Evolutionary conservation across 2,797 vertebrate species (phyloP).

Genomic region (Poecile montanus): DNA sequence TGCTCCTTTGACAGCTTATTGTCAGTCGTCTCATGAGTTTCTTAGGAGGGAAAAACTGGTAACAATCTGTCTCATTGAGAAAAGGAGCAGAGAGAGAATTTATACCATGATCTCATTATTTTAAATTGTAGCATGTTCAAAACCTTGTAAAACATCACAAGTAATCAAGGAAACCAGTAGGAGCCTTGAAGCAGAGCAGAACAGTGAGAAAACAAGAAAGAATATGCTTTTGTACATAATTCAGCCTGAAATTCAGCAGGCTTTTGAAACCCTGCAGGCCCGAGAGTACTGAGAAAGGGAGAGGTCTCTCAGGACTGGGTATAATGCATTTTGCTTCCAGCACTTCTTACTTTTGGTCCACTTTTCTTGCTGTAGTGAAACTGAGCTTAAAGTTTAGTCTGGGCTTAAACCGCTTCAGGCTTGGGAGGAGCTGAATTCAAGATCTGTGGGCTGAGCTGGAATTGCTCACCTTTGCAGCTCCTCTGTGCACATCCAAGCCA

Average conservation of each 20-base stretch:
- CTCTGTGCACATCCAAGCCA: background rate
- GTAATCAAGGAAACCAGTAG: slow-evolving; percentile 15
- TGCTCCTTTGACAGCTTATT: background rate
- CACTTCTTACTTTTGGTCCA: accelerated
- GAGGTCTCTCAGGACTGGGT: background rate
- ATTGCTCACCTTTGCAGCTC: background rate
- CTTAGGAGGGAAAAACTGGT: slow-evolving; percentile 13
- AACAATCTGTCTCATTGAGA: slow-evolving; percentile 33
- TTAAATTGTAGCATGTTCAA: slow-evolving; percentile 56
- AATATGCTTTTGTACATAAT: background rate
- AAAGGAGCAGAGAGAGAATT: slow-evolving; percentile 33
- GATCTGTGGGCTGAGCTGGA: accelerated
- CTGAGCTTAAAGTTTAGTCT: background rate
- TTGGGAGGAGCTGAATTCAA: background rate
- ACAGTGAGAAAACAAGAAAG: background rate
- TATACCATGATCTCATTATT: slow-evolving; percentile 21
- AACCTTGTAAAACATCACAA: slow-evolving; percentile 46
- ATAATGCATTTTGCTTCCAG: background rate
- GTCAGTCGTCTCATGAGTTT: slow-evolving; percentile 33
- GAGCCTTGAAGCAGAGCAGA: background rate
- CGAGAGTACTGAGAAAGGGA: background rate
- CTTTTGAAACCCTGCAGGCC: background rate
- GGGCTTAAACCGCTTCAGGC: background rate
- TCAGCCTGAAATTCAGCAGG: background rate
- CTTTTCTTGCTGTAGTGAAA: background rate